Conservation (phyloP, 2,888 invertebrate species). For the Neocrepidodera transversa region DNA sequence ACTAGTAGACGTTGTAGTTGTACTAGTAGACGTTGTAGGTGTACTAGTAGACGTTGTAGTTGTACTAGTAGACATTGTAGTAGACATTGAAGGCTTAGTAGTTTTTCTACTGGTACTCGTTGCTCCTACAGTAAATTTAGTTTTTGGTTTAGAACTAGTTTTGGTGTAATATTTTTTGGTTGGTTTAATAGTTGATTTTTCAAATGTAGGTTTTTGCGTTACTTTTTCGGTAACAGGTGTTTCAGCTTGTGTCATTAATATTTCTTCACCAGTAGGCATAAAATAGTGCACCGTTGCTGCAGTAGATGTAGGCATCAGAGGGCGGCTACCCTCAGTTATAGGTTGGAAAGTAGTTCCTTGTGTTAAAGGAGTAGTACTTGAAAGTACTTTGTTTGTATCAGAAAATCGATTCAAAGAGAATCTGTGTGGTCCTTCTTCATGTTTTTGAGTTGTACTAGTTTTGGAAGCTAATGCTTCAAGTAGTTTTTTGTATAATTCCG, state of each 20-base stretch:
- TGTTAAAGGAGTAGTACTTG: constrained; percentile 33
- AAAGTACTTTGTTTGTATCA: constrained; percentile 3
- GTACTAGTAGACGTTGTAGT: not conserved
- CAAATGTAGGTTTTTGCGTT: constrained; percentile 9
- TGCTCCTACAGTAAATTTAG: not conserved
- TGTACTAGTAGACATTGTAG: constrained; percentile 7
- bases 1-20: not conserved
- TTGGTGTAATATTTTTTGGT: constrained; percentile 11
- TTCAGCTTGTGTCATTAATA: constrained; percentile 18
- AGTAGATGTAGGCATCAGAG: constrained; percentile 8
- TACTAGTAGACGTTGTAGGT: not conserved
- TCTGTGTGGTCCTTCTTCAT: constrained; percentile 23
- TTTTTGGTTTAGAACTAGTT: not conserved
- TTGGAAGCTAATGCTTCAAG: constrained; percentile 48
- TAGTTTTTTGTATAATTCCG: constrained; percentile 50
- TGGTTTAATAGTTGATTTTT: constrained; percentile 4
- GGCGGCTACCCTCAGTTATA: not conserved
- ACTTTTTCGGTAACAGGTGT: constrained; percentile 9
- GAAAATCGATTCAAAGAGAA: constrained; percentile 22
- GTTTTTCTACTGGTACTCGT: not conserved
- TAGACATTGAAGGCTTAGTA: too few relatives aligned
- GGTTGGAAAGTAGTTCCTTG: constrained; percentile 20
- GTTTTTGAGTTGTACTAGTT: constrained; percentile 39
- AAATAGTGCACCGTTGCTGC: constrained; percentile 46
- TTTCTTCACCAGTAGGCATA: constrained; percentile 42